Base-by-base conservation (phyloP, 92 coral and sea anemone genomes). In the Parazoanthus darwini region DNA sequence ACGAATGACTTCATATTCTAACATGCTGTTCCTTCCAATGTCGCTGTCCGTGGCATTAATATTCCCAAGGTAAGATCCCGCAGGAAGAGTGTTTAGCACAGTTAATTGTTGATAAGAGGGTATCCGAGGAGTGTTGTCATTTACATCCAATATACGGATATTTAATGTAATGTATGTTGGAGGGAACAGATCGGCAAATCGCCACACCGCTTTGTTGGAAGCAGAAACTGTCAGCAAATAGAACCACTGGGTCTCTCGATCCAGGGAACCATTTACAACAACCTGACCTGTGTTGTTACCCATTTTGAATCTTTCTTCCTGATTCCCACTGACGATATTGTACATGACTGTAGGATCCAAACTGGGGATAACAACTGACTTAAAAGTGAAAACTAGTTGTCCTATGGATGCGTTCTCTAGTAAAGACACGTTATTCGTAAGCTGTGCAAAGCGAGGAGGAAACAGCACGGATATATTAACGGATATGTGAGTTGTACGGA, bases 11-110 rank as follows among this genome's bases (percentile, higher is more conserved):
- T 71, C 80, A 86, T 59, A 91, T 44, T 68, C 80, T 43, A 91
- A 86, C 67, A 77, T 81, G 43, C 91, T 90, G 65, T 91, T 88
- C 54, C 33, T 81, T 20, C 91, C 91, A 51, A 74, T 76, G 46
- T 91, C 93, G 5, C 77, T 67, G 78, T 91, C 93, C 35, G 93
- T 82, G 37, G 93, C 93, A 78, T 68, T 91, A 58, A 91, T 78
- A 18, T 72, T 74, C 18, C 50, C 44, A 46, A 91, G 77, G 10
- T 71, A 42, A 82, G 65, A 88, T 18, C 89, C 93, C 85, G 88
- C 44, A 70, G 73, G 78, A 33, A 82, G 86, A 26, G 93, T 91
- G 68, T 91, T 91, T 50, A 77, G 67, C 26, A 91, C 76, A 37
- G 68, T 71, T 59, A 91, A 14, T 66, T 86, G 80, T 33, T 65